Evolutionary conservation across 2,113 vertebrate species (phyloP).

Genomic region (Xenopus tropicalis): UCB_Xtro_10.0 CM004445.2:53512501-53513000

Average conservation of each 20-base stretch:
- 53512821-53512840: no score
- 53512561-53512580: conserved; percentile 28
- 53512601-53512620: not conserved
- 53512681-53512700: conserved; percentile 27
- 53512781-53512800: not conserved
- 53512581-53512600: conserved; percentile 34
- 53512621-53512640: conserved; percentile 12
- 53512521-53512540: not conserved
- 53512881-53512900: no score
- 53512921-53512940: no score
- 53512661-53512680: not conserved
- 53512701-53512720: conserved; percentile 21
- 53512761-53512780: not conserved
- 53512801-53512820: not conserved
- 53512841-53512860: no score
- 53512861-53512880: no score
- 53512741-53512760: conserved; percentile 28
- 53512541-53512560: conserved; percentile 23
- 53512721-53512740: conserved; percentile 14
- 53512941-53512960: no score
- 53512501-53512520: conserved; percentile 31
- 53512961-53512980: no score
- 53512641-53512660: not conserved
- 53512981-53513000: no score
- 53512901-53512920: no score